phyloP scores from a whole-genome alignment of 2,888 invertebrate genomes.

The Neocrepidodera transversa region DNA sequence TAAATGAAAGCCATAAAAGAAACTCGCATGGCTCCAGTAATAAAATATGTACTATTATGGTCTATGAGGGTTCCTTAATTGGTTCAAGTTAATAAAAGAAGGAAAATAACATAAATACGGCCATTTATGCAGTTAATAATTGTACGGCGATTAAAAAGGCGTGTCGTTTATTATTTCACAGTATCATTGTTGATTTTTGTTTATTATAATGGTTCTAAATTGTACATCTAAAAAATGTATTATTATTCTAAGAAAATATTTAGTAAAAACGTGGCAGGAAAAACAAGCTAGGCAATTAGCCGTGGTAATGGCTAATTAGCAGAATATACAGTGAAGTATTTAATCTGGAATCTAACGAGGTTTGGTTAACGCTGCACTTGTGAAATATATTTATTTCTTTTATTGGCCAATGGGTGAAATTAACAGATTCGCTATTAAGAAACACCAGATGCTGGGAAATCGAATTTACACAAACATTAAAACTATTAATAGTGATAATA shows the following conservation, averaged over 20 bases:
- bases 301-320: constrained; percentile 11
- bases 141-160: constrained; percentile 16
- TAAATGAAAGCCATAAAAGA: constrained; percentile 32
- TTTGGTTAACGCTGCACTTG: constrained; percentile 21
- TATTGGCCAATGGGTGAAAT: constrained; percentile 14
- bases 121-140: constrained; percentile 22
- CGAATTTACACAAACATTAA: not conserved
- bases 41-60: constrained; percentile 33
- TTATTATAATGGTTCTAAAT: too few species aligned
- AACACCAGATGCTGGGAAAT: not conserved
- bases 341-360: constrained; percentile 29
- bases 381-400: constrained; percentile 30
- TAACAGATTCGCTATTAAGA: not conserved
- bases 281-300: constrained; percentile 21
- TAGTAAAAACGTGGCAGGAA: constrained; percentile 4
- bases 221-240: too few species aligned
- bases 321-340: constrained; percentile 12
- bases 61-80: constrained; percentile 32
- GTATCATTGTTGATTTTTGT: too few species aligned
- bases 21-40: constrained; percentile 21
- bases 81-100: constrained; percentile 21
- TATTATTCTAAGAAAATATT: constrained; percentile 3
- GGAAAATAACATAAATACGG: constrained; percentile 19
- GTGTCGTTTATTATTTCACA: not conserved
- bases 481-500: not conserved